Percentiles rank a stretch among this genome's conserved stretches.
Conservation (phyloP, 2,888 invertebrate genomes). For the Chydorus sphaericus region DNA sequence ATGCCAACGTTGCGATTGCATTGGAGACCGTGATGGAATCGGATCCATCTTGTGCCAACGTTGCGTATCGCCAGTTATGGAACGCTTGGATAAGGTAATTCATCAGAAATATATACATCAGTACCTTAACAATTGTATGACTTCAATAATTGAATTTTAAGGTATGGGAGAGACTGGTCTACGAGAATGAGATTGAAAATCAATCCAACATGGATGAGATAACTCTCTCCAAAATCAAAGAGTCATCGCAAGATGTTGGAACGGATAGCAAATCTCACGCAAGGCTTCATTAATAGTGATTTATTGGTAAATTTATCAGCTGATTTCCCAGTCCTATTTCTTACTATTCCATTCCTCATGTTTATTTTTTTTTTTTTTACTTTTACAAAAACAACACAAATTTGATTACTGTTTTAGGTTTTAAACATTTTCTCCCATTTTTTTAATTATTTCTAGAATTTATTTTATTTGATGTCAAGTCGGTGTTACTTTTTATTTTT, state of each 20-base stretch:
- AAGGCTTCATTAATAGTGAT: too few species aligned
- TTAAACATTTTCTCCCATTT: too few species aligned
- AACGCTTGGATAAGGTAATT: constrained; percentile 23
- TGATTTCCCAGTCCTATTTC: too few species aligned
- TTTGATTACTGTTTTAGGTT: too few species aligned
- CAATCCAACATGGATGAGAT: background rate
- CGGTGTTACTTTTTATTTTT: too few species aligned
- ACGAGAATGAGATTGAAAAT: constrained; percentile 10
- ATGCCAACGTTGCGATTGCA: constrained; percentile 33
- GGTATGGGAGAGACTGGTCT: constrained; percentile 13
- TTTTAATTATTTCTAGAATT: too few species aligned
- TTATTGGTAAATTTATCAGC: too few species aligned
- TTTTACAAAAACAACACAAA: too few species aligned
- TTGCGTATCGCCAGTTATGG: constrained; percentile 25
- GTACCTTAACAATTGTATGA: background rate
- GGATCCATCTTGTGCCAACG: constrained; percentile 28
- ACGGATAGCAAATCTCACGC: too few species aligned
- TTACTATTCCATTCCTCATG: too few species aligned
- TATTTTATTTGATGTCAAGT: too few species aligned
- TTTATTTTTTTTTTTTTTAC: too few species aligned
- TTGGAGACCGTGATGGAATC: constrained; percentile 28
- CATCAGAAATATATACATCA: background rate
- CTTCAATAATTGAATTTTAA: background rate
- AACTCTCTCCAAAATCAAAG: background rate
- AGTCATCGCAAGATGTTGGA: background rate